These are phyloP conservation scores for Apostichopus parvimensis DNA, from an alignment of 35 echinoderm and acorn worm species.

Conservation along the genomic window DNA sequence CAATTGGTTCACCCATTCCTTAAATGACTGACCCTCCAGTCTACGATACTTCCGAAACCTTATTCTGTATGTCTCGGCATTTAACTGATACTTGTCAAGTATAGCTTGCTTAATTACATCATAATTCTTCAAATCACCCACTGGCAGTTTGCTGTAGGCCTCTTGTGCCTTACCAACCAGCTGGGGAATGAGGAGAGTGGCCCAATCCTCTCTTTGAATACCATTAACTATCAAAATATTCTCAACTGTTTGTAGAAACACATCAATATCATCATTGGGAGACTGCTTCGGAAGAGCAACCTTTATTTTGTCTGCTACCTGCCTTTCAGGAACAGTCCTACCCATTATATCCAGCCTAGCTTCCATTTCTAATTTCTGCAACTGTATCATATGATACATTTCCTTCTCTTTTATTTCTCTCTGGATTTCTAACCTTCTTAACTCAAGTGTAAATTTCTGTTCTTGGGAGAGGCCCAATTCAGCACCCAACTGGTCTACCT, in stretches of 20 bases:
- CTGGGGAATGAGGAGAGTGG: not conserved
- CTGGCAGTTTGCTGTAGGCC: not conserved
- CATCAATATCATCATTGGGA: not conserved
- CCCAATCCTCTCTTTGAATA: not conserved
- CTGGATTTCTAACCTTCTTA: not conserved
- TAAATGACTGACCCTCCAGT: slow-evolving; percentile 12
- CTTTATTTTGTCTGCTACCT: not conserved
- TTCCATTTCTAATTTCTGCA: slow-evolving; percentile 9
- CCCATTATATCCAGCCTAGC: not conserved
- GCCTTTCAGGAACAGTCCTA: not conserved
- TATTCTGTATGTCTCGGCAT: slow-evolving; percentile 6
- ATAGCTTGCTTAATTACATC: not conserved
- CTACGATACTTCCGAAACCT: not conserved
- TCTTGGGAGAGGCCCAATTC: not conserved
- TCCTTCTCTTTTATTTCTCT: slow-evolving; percentile 22
- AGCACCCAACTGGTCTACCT: not conserved
- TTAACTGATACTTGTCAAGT: slow-evolving; percentile 13
- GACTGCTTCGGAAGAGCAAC: not conserved
- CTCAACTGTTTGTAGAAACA: slow-evolving; percentile 20
- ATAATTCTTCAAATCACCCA: slow-evolving; percentile 1
- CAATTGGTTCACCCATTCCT: not conserved
- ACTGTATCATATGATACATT: slow-evolving; percentile 19
- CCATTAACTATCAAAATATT: not conserved
- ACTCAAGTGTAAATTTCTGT: not conserved
- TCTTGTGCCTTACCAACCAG: slow-evolving; percentile 4